Evolutionary conservation across 2,888 invertebrate genomes (phyloP).

Genomic region (Euplexia lucipara): DNA sequence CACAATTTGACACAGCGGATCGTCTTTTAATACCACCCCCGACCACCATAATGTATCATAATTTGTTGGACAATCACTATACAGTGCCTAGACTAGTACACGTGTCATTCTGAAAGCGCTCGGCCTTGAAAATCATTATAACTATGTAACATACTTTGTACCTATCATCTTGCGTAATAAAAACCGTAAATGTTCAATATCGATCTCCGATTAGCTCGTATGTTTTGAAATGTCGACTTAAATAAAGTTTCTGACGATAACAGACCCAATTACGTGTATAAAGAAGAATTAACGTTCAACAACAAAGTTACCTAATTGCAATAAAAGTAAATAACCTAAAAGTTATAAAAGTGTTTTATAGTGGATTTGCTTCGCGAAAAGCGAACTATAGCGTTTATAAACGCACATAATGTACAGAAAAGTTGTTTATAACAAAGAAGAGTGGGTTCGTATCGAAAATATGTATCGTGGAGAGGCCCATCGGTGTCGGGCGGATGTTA

Average conservation of each 20-base stretch:
- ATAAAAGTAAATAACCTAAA: slow-evolving; percentile 83
- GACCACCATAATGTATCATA: slow-evolving; percentile 55
- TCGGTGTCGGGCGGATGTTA: slow-evolving; percentile 87
- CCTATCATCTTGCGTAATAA: slow-evolving; percentile 83
- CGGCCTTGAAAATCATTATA: slow-evolving; percentile 84
- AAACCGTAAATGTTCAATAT: slow-evolving; percentile 79
- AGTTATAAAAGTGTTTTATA: slow-evolving; percentile 65
- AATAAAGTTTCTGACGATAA: slow-evolving; percentile 72
- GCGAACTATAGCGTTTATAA: slow-evolving; percentile 76
- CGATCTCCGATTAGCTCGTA: slow-evolving; percentile 75
- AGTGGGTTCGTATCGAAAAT: slow-evolving; percentile 85
- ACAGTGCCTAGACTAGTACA: slow-evolving; percentile 66
- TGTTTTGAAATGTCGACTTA: slow-evolving; percentile 76
- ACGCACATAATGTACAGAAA: slow-evolving; percentile 82
- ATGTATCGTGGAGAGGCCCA: slow-evolving; percentile 86
- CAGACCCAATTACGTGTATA: slow-evolving; percentile 66
- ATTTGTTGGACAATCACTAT: slow-evolving; percentile 67
- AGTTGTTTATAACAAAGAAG: slow-evolving; percentile 88
- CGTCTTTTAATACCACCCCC: slow-evolving; percentile 57
- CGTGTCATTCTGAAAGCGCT: slow-evolving; percentile 79
- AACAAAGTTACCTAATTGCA: slow-evolving; percentile 65
- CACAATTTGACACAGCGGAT: slow-evolving; percentile 28
- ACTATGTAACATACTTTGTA: slow-evolving; percentile 75
- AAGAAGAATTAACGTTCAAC: slow-evolving; percentile 65
- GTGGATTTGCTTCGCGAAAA: slow-evolving; percentile 75